Base-by-base conservation (phyloP, 1,140 invertebrate species). In the Psix sp. region DNA sequence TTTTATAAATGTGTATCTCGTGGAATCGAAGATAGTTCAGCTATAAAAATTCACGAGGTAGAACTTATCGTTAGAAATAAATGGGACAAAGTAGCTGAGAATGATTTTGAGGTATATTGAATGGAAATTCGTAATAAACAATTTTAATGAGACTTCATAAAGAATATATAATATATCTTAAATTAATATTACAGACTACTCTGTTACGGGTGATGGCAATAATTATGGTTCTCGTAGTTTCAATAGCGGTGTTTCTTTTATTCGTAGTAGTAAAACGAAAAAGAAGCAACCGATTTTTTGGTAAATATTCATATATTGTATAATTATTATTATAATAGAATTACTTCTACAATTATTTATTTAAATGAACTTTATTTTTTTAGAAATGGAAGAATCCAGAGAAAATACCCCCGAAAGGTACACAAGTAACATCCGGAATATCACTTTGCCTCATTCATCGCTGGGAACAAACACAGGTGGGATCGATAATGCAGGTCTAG, bases 1-100 rank as follows among this genome's bases (percentile, higher is more conserved):
- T 87, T 88, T 62, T 92, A 92, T 74, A 90, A 88, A 74, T 92
- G 91, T 68, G 68, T 91, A 29, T 91, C 91, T n/a, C 90, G 87
- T 77, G 89, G 89, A 39, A 75, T 92, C 48, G 77, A 84, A 33
- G 79, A 86, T 39, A 86, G 82, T 40, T 84, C 86, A 51, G 83
- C 86, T 26, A 84, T 90, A 15, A 88, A 88, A 68, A 84, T 90
- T 17, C 86, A 89, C 26, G 81, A 88, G 20, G 87, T 92, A 13
- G 88, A 91, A 79, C 87, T 92, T 79, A 84, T 91, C 52, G 91
- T 92, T 5, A 87, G 82, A 68, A 84, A 80, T 49, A 82, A 88
- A 42, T 85, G 83, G 80, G 82, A 87, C 45, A 78, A 84, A 14
- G 70, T 80, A 17, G 81, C 73, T 63, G 84, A 86, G 62, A 86